These are phyloP conservation scores for Drosophila subpulchrella DNA, from an alignment of 1,140 invertebrate genomes.

Conservation along the genomic window DNA sequence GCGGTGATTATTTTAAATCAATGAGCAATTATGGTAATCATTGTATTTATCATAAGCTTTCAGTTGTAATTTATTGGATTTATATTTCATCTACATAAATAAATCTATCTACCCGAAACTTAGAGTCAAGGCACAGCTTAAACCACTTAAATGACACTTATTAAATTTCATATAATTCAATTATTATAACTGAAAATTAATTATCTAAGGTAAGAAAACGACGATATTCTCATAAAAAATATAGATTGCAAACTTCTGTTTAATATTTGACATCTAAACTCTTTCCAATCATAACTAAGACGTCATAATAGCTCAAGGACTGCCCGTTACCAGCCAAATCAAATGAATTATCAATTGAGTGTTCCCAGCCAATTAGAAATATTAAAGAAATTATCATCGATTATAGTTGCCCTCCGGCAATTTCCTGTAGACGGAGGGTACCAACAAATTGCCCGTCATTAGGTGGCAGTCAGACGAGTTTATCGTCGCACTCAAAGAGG, in stretches of 20 bases:
- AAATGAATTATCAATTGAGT: constrained; percentile 10
- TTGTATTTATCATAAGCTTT: background rate
- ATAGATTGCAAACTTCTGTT: too few species aligned
- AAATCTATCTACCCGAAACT: too few species aligned
- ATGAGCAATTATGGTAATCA: constrained; percentile 30
- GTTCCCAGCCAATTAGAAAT: constrained; percentile 24
- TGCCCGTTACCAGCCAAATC: too few species aligned
- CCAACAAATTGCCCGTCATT: constrained; percentile 38
- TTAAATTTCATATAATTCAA: too few species aligned
- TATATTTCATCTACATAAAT: background rate
- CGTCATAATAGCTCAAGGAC: background rate
- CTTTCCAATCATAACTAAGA: background rate
- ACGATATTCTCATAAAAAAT: too few species aligned
- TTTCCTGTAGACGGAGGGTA: constrained; percentile 23
- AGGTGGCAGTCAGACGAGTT: constrained; percentile 13
- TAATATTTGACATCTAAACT: too few species aligned
- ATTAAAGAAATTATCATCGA: constrained; percentile 39
- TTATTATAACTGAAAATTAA: too few species aligned
- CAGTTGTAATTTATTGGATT: constrained; percentile 1
- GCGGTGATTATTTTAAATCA: constrained; percentile 29
- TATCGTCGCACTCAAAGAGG: constrained; percentile 19
- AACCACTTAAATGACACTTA: too few species aligned
- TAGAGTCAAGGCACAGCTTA: too few species aligned
- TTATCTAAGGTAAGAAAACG: too few species aligned
- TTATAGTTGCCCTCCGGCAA: constrained; percentile 36